Conservation (phyloP, 2,113 vertebrate species). For the Leucopternis melanops region DNA sequence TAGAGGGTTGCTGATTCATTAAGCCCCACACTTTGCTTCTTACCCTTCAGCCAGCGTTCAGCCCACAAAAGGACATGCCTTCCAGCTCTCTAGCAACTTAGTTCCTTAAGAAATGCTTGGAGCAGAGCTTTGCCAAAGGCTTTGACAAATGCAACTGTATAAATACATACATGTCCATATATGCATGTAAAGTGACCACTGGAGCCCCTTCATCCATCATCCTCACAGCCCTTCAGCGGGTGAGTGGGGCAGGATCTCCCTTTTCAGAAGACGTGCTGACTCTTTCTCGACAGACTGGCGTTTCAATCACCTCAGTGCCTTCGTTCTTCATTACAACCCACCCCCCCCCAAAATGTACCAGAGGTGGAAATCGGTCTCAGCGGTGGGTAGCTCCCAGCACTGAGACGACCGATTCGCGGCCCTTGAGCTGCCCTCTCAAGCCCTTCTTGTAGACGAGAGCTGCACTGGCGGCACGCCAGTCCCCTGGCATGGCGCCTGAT, state of each 20-base stretch:
- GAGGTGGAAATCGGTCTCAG: neutral
- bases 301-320: neutral
- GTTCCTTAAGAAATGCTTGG: neutral
- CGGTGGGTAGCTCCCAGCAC: neutral
- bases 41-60: neutral
- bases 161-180: neutral
- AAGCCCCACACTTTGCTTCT: neutral
- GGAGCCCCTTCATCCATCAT: neutral
- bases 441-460: neutral
- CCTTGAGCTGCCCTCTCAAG: neutral
- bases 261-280: neutral
- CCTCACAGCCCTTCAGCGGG: neutral
- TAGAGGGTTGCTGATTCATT: neutral
- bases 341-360: neutral
- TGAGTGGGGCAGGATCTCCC: neutral
- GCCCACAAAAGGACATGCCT: neutral
- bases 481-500: neutral
- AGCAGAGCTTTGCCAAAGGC: neutral
- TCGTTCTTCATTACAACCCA: neutral
- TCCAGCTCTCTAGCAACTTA: neutral
- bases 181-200: neutral
- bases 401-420: fast-evolving
- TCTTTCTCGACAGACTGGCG: neutral
- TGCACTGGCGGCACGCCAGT: neutral
- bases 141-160: neutral